These are phyloP conservation scores for Schizaphis graminum DNA, from an alignment of 2,888 invertebrate species.

Conservation along the genomic window DNA sequence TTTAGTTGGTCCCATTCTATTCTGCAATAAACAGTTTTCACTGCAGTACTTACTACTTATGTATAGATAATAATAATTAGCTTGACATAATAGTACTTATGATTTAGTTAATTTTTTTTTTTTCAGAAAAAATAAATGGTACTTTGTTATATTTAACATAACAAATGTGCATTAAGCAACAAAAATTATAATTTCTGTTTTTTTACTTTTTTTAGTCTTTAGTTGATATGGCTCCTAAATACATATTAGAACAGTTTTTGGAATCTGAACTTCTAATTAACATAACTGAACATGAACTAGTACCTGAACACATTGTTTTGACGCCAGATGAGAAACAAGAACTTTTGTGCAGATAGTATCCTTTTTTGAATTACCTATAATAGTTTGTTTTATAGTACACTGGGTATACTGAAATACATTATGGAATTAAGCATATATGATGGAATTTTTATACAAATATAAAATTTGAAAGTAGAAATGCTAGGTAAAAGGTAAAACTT, in stretches of 20 bases:
- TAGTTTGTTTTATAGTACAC: not conserved
- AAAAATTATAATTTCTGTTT: not conserved
- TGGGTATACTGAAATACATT: not conserved
- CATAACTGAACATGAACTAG: slow-evolving; percentile 97
- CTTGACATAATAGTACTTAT: not conserved
- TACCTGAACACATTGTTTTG: slow-evolving; percentile 98
- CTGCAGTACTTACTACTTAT: not conserved
- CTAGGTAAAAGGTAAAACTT: not conserved
- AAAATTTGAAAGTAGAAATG: not conserved
- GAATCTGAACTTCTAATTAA: slow-evolving; percentile 97
- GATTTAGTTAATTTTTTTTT: not conserved
- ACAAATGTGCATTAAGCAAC: not conserved
- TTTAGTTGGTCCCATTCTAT: no score
- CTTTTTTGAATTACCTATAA: slow-evolving; percentile 71
- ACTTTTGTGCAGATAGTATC: slow-evolving; percentile 92
- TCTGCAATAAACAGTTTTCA: no score
- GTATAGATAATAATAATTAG: not conserved
- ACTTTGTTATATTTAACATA: not conserved
- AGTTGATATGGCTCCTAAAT: slow-evolving; percentile 99
- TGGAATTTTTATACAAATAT: not conserved
- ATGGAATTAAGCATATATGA: not conserved
- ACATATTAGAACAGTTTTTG: slow-evolving; percentile 95
- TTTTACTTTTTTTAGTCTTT: slow-evolving; percentile 78
- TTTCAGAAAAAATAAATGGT: not conserved
- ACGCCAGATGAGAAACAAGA: slow-evolving; percentile 98